Conservation (phyloP, 30 jellyfish, hydroid and myxozoan genomes). For the Aurelia coerulea region DNA sequence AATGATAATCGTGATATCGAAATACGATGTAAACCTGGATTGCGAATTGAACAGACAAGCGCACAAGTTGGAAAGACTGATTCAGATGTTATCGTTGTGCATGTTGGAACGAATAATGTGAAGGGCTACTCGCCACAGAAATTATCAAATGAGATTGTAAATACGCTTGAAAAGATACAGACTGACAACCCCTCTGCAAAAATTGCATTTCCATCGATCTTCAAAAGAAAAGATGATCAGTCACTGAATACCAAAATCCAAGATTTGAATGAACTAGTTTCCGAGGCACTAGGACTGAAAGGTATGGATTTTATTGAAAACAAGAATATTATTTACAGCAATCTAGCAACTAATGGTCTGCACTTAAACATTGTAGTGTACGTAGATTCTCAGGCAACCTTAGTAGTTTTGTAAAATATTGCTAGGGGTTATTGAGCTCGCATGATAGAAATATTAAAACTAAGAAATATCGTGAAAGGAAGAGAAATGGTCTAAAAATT, state of each 20-base stretch:
- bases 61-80: not conserved
- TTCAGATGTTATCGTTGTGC: slow-evolving; percentile 12
- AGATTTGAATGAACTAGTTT: too few species aligned
- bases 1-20: slow-evolving; percentile 5
- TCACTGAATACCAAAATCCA: slow-evolving; percentile 11
- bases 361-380: slow-evolving; percentile 47
- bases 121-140: slow-evolving; percentile 28
- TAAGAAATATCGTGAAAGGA: slow-evolving; percentile 18
- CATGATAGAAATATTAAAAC: not conserved
- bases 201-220: too few species aligned
- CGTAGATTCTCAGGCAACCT: slow-evolving; percentile 25
- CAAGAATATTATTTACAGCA: slow-evolving; percentile 25
- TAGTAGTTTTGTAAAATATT: slow-evolving; percentile 12
- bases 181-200: too few species aligned
- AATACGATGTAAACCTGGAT: slow-evolving; percentile 28
- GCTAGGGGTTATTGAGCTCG: slow-evolving; percentile 41
- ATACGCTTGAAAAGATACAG: slow-evolving; percentile 15
- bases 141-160: slow-evolving; percentile 7
- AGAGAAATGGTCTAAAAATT: too few species aligned
- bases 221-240: too few species aligned
- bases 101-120: too few species aligned
- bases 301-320: slow-evolving; percentile 48
- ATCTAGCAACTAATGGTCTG: slow-evolving; percentile 24
- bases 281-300: too few species aligned
- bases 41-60: slow-evolving; percentile 32